Base-by-base conservation (phyloP, 1,140 invertebrate species). In the Ostrea edulis region DNA sequence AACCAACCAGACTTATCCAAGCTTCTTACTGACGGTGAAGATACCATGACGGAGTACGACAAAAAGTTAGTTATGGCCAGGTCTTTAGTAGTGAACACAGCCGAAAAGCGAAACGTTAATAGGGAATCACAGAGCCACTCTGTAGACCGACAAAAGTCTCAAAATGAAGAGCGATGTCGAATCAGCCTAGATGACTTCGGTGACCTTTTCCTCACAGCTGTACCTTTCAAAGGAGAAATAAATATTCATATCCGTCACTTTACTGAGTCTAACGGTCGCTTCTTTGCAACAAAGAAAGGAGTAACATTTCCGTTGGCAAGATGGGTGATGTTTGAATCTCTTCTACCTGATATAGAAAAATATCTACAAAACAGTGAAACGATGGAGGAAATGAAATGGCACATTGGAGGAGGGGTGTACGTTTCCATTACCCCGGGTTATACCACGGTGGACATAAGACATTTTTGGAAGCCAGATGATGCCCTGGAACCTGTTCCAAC, bases 211-310 rank as follows among this genome's bases (percentile, higher is more conserved):
- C n/a, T n/a, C n/a, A n/a, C n/a, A n/a, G n/a, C n/a, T n/a, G n/a
- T n/a, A n/a, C 22, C n/a, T 35, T 88, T 85, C 68, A 88, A 85
- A 53, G 71, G n/a, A 20, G 17, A 58, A 12, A 65, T 85, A 2
- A 65, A 65, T 55, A 82, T 88, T 35, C 53, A 88, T 71, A 85
- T 85, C 8, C 62, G 87, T n/a, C 83, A 81, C 17, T 82, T 65
- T 51, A 22, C 20, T 25, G 68, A 52, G 22, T 58, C 5, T 20
- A 22, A 35, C 8, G 62, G n/a, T n/a, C 44, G 14, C 22, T 55
- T 22, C 11, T 77, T 82, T 88, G 51, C 84, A 8, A 85, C 87
- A 1, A 88, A 85, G 81, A 84, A 88, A 29, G 87, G 68, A 52
- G 84, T 85, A 0, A 35, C 68, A 51, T 84, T 88, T 29, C 53